Evolutionary conservation across 2,888 invertebrate genomes (phyloP).

Genomic region (Ptilodon capucinus): DNA sequence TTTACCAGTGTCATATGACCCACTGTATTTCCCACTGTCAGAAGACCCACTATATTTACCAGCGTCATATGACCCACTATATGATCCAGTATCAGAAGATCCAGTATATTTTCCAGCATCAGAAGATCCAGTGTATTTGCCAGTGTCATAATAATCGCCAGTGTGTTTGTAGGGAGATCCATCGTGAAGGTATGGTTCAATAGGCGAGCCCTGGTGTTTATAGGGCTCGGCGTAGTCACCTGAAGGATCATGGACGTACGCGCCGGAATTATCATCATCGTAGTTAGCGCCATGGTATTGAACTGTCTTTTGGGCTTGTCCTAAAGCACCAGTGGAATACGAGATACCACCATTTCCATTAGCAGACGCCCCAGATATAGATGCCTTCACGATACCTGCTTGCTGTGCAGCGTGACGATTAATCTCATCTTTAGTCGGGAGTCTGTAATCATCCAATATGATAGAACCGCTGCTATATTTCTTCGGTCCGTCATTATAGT

Average conservation of each 20-base stretch:
- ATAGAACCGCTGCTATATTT: conserved; percentile 71
- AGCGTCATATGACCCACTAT: not conserved
- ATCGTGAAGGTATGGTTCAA: conserved; percentile 64
- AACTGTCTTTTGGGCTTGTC: conserved; percentile 25
- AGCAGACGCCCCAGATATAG: conserved; percentile 19
- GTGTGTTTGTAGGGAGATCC: conserved; percentile 54
- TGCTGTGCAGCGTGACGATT: conserved; percentile 8
- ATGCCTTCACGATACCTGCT: conserved; percentile 17
- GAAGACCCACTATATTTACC: not conserved
- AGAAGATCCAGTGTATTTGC: conserved; percentile 28
- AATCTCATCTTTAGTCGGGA: conserved; percentile 48
- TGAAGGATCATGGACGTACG: conserved; percentile 72
- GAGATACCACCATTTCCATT: conserved; percentile 5
- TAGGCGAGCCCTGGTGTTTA: conserved; percentile 60
- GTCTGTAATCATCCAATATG: conserved; percentile 71
- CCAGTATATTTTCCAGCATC: not conserved
- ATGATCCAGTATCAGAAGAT: not conserved
- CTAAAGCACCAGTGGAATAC: conserved; percentile 4
- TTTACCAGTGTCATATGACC: not conserved
- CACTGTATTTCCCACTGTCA: not conserved
- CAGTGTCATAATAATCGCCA: conserved; percentile 51
- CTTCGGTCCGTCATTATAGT: conserved; percentile 50
- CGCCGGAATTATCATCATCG: conserved; percentile 65
- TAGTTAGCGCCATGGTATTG: conserved; percentile 45
- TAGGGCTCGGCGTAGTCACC: conserved; percentile 74